phyloP scores from a whole-genome alignment of 2,113 vertebrate species.

The Pangasianodon gigas region DNA sequence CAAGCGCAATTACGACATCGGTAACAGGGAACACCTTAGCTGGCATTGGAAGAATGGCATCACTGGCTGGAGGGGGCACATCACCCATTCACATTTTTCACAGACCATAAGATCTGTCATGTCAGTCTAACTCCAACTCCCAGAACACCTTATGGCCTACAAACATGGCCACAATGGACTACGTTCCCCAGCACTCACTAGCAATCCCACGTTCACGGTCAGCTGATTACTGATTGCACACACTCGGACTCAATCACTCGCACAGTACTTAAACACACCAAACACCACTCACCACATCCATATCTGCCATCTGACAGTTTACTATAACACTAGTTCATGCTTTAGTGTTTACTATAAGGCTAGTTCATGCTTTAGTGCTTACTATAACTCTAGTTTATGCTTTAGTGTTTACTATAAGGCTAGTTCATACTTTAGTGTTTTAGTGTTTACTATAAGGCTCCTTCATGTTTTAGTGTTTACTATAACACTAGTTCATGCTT shows the following conservation, averaged over 20 bases:
- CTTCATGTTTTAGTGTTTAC: too few species aligned
- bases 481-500: too few species aligned
- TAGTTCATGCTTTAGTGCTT: neutral
- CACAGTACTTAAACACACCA: neutral
- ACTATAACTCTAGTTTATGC: neutral
- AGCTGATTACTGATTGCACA: neutral
- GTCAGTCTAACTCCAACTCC: neutral
- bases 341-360: neutral
- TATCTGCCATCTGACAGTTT: neutral
- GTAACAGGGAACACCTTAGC: neutral
- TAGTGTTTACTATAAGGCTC: too few species aligned
- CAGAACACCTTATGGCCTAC: neutral
- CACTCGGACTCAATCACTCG: neutral
- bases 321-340: too few species aligned
- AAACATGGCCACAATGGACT: neutral
- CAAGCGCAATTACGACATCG: neutral
- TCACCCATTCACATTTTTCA: too few species aligned
- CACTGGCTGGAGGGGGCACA: too few species aligned
- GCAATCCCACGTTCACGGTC: neutral
- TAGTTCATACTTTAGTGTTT: neutral
- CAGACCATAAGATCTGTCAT: neutral
- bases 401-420: neutral
- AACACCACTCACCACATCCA: neutral
- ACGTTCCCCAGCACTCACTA: neutral
- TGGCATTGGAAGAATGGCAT: too few species aligned